phyloP scores from a whole-genome alignment of 1,140 invertebrate genomes.

The Temnothorax nylanderi region DNA sequence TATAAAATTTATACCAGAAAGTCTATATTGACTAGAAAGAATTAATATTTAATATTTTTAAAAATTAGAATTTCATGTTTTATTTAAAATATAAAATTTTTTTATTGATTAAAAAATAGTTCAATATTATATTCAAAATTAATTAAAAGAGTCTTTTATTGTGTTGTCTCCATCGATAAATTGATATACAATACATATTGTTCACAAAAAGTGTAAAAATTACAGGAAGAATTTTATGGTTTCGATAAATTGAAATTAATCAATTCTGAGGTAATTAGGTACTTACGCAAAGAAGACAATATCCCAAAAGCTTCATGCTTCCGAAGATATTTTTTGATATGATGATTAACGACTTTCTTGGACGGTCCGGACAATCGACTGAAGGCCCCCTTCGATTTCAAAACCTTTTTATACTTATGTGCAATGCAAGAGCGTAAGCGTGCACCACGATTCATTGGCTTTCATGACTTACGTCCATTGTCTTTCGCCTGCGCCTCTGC shows the following conservation, averaged over 20 bases:
- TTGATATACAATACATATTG: not conserved
- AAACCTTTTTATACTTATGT: slow-evolving; percentile 76
- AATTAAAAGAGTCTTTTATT: not conserved
- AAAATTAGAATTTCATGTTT: not conserved
- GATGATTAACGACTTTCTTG: slow-evolving; percentile 18
- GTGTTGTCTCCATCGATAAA: not conserved
- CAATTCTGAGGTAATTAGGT: not conserved
- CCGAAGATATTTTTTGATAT: slow-evolving; percentile 8
- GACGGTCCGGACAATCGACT: slow-evolving; percentile 54
- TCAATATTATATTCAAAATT: not conserved
- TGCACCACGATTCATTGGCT: slow-evolving; percentile 60
- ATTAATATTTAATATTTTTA: not conserved
- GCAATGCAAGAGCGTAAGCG: slow-evolving; percentile 68
- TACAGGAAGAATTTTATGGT: not conserved
- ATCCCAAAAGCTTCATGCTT: slow-evolving; percentile 66
- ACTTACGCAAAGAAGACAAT: slow-evolving; percentile 75
- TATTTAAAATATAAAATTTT: not conserved
- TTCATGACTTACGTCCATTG: slow-evolving; percentile 58
- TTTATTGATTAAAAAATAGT: not conserved
- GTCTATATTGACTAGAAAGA: not conserved
- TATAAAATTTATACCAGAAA: not conserved
- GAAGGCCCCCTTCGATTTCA: slow-evolving; percentile 66
- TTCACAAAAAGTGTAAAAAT: not conserved
- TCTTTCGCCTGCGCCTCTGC: slow-evolving; percentile 70
- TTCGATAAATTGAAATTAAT: not conserved